Percentiles rank a stretch among this genome's conserved stretches.
phyloP scores from a whole-genome alignment of 2,797 vertebrate species.

The Urocyon cinereoargenteus region DNA sequence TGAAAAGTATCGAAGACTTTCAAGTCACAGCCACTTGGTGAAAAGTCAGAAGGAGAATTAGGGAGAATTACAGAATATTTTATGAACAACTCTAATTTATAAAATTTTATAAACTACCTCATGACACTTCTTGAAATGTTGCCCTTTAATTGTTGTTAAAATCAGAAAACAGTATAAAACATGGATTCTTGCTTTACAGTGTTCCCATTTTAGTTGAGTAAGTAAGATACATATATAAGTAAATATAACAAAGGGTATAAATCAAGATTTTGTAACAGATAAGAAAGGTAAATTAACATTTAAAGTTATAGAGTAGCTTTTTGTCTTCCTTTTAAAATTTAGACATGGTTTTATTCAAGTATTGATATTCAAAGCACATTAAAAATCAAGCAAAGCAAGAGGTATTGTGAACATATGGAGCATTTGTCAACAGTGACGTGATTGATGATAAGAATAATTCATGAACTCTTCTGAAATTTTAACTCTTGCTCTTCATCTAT shows the following conservation, averaged over 20 bases:
- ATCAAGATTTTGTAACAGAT: background rate
- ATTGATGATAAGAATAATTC: slow-evolving; percentile 77
- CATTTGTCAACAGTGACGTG: slow-evolving; percentile 75
- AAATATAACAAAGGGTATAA: background rate
- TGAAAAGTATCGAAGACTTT: background rate
- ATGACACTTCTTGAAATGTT: background rate
- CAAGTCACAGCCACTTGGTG: background rate
- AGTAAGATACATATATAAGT: background rate
- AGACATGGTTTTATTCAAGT: slow-evolving; percentile 45
- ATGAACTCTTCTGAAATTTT: slow-evolving; percentile 70
- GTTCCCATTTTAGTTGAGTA: background rate
- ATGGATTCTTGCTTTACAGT: background rate
- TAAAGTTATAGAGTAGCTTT: background rate
- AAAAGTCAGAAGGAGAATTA: background rate
- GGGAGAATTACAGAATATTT: background rate
- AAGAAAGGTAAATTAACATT: background rate
- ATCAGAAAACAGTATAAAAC: background rate
- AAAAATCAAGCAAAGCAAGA: slow-evolving; percentile 65
- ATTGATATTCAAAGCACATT: slow-evolving; percentile 58
- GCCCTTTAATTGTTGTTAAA: background rate
- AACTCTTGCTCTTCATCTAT: slow-evolving; percentile 71
- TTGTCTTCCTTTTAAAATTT: slow-evolving; percentile 21
- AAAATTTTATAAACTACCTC: background rate
- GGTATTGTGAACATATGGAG: slow-evolving; percentile 69
- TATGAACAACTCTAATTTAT: background rate